A percentile compares a stretch with the other conserved stretches of the same genome.
phyloP scores from a whole-genome alignment of 2,797 vertebrate genomes.

The Xenentodon cancila region DNA sequence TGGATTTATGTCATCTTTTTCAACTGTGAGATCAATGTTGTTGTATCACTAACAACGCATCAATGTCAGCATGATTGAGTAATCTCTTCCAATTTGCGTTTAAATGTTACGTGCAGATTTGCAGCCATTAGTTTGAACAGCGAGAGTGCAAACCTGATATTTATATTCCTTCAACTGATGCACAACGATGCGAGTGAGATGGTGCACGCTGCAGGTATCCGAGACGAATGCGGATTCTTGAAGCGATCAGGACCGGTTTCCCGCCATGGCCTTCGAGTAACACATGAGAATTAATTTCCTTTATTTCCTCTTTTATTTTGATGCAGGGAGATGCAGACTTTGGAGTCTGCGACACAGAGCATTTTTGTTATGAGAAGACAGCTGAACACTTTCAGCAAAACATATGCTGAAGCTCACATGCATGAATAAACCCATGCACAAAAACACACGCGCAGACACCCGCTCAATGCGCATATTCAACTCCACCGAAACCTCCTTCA shows the following conservation, averaged over 20 bases:
- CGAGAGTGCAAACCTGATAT: too few relatives aligned
- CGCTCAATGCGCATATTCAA: slow-evolving; percentile 42
- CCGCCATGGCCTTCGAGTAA: slow-evolving; percentile 1
- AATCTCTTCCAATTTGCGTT: too few relatives aligned
- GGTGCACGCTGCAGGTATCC: too few relatives aligned
- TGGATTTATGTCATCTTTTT: slow-evolving; percentile 2
- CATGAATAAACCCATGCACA: slow-evolving; percentile 51
- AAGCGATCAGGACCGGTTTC: background rate
- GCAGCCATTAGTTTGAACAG: slow-evolving; percentile 1
- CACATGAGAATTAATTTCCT: slow-evolving; percentile 9
- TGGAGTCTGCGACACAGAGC: slow-evolving; percentile 41
- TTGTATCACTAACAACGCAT: slow-evolving; percentile 1
- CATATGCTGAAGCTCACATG: slow-evolving; percentile 67
- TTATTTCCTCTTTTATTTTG: slow-evolving; percentile 26
- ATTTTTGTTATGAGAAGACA: slow-evolving; percentile 56
- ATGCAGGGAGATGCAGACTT: slow-evolving; percentile 24
- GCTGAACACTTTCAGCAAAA: slow-evolving; percentile 68
- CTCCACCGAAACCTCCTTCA: slow-evolving; percentile 52
- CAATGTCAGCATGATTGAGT: background rate
- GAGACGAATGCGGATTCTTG: too few relatives aligned
- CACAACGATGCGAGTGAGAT: too few relatives aligned
- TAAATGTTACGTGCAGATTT: background rate
- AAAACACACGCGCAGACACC: slow-evolving; percentile 29
- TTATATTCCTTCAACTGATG: too few relatives aligned
- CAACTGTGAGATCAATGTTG: slow-evolving; percentile 6